Evolutionary conservation across 2,113 vertebrate species (phyloP), one percentile per base, ranked within the genome.

Genomic region (Tricholaema leucomelas): DNA sequence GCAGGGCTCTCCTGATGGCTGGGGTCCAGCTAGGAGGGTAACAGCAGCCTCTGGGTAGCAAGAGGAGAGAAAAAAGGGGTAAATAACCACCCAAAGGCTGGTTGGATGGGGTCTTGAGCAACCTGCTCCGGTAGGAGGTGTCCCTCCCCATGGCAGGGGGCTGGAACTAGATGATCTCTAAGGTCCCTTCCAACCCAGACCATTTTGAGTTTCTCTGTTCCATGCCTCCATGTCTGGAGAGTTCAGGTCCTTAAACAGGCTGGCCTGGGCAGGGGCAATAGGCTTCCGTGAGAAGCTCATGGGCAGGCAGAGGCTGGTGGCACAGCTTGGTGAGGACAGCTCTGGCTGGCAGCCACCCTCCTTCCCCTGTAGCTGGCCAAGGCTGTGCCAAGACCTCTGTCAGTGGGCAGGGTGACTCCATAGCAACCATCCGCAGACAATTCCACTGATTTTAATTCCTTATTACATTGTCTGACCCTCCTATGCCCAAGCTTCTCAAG

Each of bases 371-470:
- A 7, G 9, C 38, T 16, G 50, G 42, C 31, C 46, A 33, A 33
- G 33, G 59, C 72, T 65, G 27, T 10, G 40, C 82, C 42, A 35
- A 38, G 79, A 3, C 30, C 30, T 10, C 42, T 2, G 10, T 2
- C 12, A 2, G 4, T 1, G 1, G 24, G 60, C 70, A 18, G n/a
- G 36, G 13, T 36, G 46, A 5, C 13, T 42, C n/a, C 21, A 0
- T 2, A 19, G 67, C n/a, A 80, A 21, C 48, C 12, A 8, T 13
- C 74, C 42, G 42, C 58, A 69, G 59, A 46, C 48, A 59, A 42
- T 31, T 7, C 13, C 1, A 8, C 12, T 9, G 9, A 10, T 54
- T 84, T 75, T 10, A 42, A 35, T 36, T 55, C 30, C 5, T 40
- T 38, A 44, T n/a, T 78, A 55, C 55, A 40, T 25, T 33, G 12